Evolutionary conservation across 2,113 vertebrate species (phyloP), one percentile per base, ranked within the genome.

Genomic region (Chamaea fasciata): DNA sequence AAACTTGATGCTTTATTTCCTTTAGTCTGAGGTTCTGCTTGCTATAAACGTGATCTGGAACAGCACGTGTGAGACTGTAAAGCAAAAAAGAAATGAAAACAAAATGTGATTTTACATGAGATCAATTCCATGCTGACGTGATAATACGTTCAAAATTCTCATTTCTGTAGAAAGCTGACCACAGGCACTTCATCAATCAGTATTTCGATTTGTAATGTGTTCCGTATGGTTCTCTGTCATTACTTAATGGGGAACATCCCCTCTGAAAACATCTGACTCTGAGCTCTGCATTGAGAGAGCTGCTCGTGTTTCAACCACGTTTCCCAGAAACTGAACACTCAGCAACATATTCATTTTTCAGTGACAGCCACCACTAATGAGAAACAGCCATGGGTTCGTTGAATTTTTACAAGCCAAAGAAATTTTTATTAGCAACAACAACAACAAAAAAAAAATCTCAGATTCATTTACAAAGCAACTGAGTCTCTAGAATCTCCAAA

Each of bases 171-270:
- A 97, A 96, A 97, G 95, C 93, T 96, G 94, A 96, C 96, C 95
- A 97, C 96, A 97, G 96, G 96, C 97, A 97, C 96, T 97, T 97
- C 96, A 97, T 97, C 97, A 97, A 97, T 97, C 96, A 97, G 96
- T 81, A 94, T 96, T 97, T 96, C 81, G 60, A 97, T 96, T 97
- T 93, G 95, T 97, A 97, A 97, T 96, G 89, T 74, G 84, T 97
- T 97, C 97, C 96, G 31, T 96, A 97, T 97, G 97, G 94, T 83
- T 94, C 91, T 96, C 97, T 95, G 93, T 97, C 96, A 94, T 96
- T 96, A 96, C 95, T 96, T 97, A 97, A 97, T 96, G 93, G 94
- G 82, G 96, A 97, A 97, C 97, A 97, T 97, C 94, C 94, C 96
- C 92, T 96, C 97, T 92, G 89, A 94, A 96, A 97, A 92, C 92